These are phyloP conservation scores for Amorpha juglandis DNA, from an alignment of 2,888 invertebrate genomes.

Conservation along the genomic window DNA sequence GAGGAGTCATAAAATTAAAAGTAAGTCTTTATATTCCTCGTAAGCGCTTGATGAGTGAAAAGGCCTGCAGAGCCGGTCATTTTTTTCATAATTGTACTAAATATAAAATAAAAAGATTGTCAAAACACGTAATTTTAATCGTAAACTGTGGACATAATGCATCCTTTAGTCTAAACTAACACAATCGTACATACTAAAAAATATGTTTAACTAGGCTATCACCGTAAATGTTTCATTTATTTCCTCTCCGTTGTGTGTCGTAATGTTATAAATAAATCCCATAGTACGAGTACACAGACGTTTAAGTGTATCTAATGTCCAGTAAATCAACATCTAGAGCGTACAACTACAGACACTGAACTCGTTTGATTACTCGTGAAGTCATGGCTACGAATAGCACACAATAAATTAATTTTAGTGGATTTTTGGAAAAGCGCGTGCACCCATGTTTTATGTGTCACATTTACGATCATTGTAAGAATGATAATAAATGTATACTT, in stretches of 20 bases:
- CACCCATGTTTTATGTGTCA: constrained; percentile 18
- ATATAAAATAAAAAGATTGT: too few relatives aligned
- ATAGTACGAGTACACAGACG: background rate
- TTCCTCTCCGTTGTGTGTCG: background rate
- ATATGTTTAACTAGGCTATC: background rate
- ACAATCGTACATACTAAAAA: background rate
- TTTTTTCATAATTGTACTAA: too few relatives aligned
- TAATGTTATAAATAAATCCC: constrained; percentile 6
- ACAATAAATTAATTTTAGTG: constrained; percentile 18
- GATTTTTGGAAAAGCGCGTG: constrained; percentile 13
- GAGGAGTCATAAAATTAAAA: too few relatives aligned
- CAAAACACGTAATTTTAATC: too few relatives aligned
- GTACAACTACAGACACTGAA: constrained; percentile 1
- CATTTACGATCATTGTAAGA: constrained; percentile 6
- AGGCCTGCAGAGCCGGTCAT: too few relatives aligned
- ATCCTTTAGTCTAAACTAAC: background rate
- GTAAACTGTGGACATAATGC: too few relatives aligned
- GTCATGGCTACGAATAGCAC: background rate
- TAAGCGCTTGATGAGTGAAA: too few relatives aligned
- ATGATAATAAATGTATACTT: constrained; percentile 4
- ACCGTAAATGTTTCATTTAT: background rate
- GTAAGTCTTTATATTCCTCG: too few relatives aligned
- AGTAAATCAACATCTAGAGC: constrained; percentile 16
- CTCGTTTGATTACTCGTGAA: constrained; percentile 12
- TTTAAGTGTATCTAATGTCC: constrained; percentile 14